A percentile compares a stretch with the other conserved stretches of the same genome.
Conservation (phyloP, 2,888 invertebrate species). For the Ectemnius lituratus region DNA sequence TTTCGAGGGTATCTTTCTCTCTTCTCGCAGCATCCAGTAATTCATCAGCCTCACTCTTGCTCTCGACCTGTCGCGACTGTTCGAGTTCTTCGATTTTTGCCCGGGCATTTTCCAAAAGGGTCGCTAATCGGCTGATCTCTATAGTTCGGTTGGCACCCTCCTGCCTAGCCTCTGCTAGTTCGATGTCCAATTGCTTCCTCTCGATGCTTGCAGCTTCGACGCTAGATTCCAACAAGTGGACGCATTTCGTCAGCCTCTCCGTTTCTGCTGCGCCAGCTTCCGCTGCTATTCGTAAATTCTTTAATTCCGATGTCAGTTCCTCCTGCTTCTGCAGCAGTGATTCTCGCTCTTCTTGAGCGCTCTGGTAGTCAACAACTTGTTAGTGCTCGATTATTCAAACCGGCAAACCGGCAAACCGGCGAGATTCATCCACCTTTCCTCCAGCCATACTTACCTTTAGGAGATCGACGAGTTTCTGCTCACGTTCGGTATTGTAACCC, state of each 20-base stretch:
- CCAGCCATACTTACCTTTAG: conserved; percentile 82
- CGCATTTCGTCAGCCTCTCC: conserved; percentile 84
- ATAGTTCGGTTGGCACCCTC: conserved; percentile 87
- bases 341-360: conserved; percentile 90
- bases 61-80: conserved; percentile 83
- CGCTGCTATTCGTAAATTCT: conserved; percentile 82
- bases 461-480: conserved; percentile 90
- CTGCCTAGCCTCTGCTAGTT: conserved; percentile 86
- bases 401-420: too few species aligned
- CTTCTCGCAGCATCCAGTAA: conserved; percentile 83
- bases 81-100: conserved; percentile 89
- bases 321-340: conserved; percentile 86
- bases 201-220: conserved; percentile 87
- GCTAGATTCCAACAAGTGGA: conserved; percentile 85
- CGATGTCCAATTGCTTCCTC: conserved; percentile 86
- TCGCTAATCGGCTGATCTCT: conserved; percentile 88
- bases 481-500: conserved; percentile 85
- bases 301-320: conserved; percentile 86
- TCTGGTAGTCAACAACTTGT: conserved; percentile 71
- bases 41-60: conserved; percentile 86
- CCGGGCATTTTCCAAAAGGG: conserved; percentile 90
- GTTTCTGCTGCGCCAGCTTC: conserved; percentile 83
- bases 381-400: background rate
- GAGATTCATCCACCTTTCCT: background rate
- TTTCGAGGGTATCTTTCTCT: conserved; percentile 87